Conservation (phyloP, 2,888 invertebrate genomes). For the Apeira syringaria region DNA sequence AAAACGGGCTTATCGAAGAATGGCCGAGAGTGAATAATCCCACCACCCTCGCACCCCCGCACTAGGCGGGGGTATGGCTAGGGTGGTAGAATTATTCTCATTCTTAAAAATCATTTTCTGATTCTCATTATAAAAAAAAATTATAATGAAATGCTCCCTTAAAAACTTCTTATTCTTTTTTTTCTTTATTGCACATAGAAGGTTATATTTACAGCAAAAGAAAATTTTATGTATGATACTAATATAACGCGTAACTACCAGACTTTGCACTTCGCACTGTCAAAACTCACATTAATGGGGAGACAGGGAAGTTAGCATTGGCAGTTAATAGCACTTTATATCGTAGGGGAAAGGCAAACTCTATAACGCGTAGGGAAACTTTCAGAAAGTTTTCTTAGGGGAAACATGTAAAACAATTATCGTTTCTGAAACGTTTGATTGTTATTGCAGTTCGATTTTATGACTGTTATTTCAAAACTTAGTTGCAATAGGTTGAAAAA, state of each 20-base stretch:
- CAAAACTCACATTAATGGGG: conserved; percentile 38
- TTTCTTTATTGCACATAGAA: too few relatives aligned
- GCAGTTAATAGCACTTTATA: conserved; percentile 9
- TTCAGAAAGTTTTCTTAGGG: conserved; percentile 6
- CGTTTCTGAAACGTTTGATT: neutral
- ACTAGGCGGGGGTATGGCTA: too few relatives aligned
- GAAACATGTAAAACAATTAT: conserved; percentile 8
- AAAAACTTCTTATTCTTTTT: too few relatives aligned
- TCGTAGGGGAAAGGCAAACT: conserved; percentile 8
- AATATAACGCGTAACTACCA: conserved; percentile 44
- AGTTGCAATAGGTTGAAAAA: too few relatives aligned
- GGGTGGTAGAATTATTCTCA: too few relatives aligned
- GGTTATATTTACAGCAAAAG: too few relatives aligned
- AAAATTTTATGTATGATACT: conserved; percentile 2
- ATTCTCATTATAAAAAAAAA: too few relatives aligned
- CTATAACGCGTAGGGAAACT: conserved; percentile 12
- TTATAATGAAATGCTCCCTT: too few relatives aligned
- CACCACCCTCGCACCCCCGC: too few relatives aligned
- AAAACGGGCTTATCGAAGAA: too few relatives aligned
- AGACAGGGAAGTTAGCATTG: conserved; percentile 3
- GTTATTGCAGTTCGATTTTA: neutral
- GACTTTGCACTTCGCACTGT: conserved; percentile 52
- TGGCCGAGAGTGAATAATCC: too few relatives aligned
- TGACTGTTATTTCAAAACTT: neutral
- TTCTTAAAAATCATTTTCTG: too few relatives aligned